A percentile compares a stretch with the other conserved stretches of the same genome.
Evolutionary conservation across 2,113 vertebrate species (phyloP).

Genomic region (Peucedramus taeniatus): DNA sequence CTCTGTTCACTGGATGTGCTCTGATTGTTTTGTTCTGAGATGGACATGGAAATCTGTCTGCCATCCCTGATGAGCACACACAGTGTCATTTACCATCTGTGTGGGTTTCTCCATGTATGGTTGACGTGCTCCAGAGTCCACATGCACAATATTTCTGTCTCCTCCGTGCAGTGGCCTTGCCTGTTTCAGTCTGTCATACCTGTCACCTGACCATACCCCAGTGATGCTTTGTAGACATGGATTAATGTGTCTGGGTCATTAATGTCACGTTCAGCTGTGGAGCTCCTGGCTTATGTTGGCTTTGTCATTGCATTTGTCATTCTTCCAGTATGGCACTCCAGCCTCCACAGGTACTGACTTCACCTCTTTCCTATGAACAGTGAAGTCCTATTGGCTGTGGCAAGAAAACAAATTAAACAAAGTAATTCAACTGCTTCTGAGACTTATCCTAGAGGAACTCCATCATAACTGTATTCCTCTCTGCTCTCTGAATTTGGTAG

Average conservation of each 20-base stretch:
- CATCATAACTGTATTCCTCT: neutral
- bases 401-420: neutral
- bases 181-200: neutral
- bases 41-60: neutral
- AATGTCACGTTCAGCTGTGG: rapidly evolving
- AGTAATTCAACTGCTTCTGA: neutral
- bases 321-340: neutral
- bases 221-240: neutral
- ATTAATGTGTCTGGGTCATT: neutral
- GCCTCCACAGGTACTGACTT: neutral
- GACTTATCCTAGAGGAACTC: neutral
- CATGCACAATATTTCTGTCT: neutral
- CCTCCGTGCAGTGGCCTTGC: neutral
- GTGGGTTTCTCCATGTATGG: rapidly evolving
- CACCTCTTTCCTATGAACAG: neutral
- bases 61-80: neutral
- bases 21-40: neutral
- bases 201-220: rapidly evolving
- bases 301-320: neutral
- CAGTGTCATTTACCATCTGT: rapidly evolving
- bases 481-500: neutral
- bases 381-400: neutral
- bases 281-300: neutral
- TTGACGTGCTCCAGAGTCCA: neutral
- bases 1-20: neutral